Conservation (phyloP, 2,113 vertebrate species). For the Malurus cyaneus region DNA sequence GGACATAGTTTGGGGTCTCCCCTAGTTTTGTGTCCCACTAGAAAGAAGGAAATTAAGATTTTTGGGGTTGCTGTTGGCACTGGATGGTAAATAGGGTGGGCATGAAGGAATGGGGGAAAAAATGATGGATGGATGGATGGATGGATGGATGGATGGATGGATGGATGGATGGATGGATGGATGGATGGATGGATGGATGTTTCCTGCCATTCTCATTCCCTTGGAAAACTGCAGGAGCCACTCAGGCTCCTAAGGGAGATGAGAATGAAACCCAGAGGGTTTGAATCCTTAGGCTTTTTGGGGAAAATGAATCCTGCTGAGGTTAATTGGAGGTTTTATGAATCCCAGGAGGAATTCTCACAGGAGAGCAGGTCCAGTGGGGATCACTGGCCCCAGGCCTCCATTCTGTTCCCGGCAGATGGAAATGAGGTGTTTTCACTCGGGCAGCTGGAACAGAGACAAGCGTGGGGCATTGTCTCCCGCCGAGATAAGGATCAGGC, state of each 20-base stretch:
- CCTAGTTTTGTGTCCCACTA: not conserved
- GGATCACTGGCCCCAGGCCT: not conserved
- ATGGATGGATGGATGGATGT: not conserved
- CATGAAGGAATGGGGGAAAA: not conserved
- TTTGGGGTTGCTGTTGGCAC: not conserved
- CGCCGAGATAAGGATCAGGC: not conserved
- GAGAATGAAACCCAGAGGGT: not conserved
- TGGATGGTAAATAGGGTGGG: not conserved
- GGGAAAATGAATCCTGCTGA: not conserved
- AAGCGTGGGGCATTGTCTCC: not conserved
- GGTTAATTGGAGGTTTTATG: not conserved
- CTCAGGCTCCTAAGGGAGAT: not conserved
- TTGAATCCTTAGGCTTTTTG: fast-evolving
- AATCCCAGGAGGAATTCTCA: not conserved
- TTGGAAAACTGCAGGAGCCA: not conserved
- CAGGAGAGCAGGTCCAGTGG: not conserved
- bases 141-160: not conserved
- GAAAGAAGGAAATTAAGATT: not conserved
- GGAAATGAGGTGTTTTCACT: not conserved
- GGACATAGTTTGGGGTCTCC: not conserved
- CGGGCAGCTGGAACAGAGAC: not conserved
- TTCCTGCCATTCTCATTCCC: not conserved
- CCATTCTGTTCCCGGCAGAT: not conserved
- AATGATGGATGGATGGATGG: not conserved
- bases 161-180: not conserved